phyloP scores from a whole-genome alignment of 1,140 invertebrate species.

The Drosophila nigrodunni region DNA sequence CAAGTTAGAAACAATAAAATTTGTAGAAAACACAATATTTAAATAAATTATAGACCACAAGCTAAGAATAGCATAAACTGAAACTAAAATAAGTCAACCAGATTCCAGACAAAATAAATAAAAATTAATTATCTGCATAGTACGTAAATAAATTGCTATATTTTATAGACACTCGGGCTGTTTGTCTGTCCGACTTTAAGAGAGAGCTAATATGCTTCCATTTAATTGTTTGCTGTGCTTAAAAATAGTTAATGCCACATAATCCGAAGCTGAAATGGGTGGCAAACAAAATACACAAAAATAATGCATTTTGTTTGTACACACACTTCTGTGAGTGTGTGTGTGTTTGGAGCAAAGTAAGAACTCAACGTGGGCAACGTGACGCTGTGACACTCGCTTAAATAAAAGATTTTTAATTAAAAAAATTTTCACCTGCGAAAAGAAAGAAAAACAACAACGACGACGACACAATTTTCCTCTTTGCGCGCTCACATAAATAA shows the following conservation, averaged over 20 bases:
- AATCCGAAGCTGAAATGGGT: slow-evolving; percentile 20
- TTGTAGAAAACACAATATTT: neutral
- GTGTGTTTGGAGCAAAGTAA: neutral
- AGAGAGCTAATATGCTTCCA: slow-evolving; percentile 26
- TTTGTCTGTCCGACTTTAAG: neutral
- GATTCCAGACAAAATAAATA: slow-evolving; percentile 36
- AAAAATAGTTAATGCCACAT: slow-evolving; percentile 50
- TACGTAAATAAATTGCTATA: slow-evolving; percentile 15
- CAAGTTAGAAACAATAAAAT: neutral
- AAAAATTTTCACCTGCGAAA: slow-evolving; percentile 77
- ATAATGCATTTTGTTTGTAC: slow-evolving; percentile 42
- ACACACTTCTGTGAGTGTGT: neutral
- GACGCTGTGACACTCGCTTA: slow-evolving; percentile 66
- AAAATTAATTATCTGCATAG: slow-evolving; percentile 20
- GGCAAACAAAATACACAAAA: slow-evolving; percentile 3
- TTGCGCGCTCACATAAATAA: slow-evolving; percentile 75
- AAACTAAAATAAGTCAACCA: slow-evolving; percentile 12
- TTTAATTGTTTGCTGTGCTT: slow-evolving; percentile 35
- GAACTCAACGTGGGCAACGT: neutral
- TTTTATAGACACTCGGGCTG: slow-evolving; percentile 29
- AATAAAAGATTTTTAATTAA: slow-evolving; percentile 83
- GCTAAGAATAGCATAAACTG: neutral
- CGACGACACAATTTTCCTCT: slow-evolving; percentile 77
- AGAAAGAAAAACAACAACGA: neutral
- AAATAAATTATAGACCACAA: neutral